phyloP scores from a whole-genome alignment of 2,888 invertebrate species.

The Drosophila phalerata region DNA sequence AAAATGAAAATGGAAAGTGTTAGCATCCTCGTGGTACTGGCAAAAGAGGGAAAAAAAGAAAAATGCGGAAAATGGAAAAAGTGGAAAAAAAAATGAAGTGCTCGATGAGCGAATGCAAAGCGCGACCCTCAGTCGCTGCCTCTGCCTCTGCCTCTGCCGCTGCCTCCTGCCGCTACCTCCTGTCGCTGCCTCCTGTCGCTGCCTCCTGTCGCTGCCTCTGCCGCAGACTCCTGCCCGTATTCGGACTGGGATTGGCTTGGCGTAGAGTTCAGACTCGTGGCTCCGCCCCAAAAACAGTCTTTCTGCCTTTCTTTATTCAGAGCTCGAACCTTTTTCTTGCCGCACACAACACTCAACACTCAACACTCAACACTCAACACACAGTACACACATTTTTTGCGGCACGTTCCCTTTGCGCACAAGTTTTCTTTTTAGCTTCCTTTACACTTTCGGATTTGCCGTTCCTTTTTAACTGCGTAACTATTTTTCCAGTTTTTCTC shows the following conservation, averaged over 20 bases:
- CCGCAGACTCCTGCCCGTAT: background rate
- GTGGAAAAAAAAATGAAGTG: conserved; percentile 29
- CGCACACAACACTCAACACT: too few relatives aligned
- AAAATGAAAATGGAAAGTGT: conserved; percentile 45
- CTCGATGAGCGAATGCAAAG: conserved; percentile 41
- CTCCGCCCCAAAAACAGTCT: conserved; percentile 62
- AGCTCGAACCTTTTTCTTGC: conserved; percentile 59
- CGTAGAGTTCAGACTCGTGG: conserved; percentile 43
- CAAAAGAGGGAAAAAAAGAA: conserved; percentile 25
- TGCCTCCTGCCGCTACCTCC: conserved; percentile 1
- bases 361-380: conserved; percentile 5
- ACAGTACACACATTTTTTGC: conserved; percentile 52
- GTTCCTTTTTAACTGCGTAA: conserved; percentile 46
- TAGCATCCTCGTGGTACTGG: conserved; percentile 17
- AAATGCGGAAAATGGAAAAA: conserved; percentile 33
- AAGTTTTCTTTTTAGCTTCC: conserved; percentile 40
- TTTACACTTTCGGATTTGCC: conserved; percentile 47
- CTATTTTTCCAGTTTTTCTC: conserved; percentile 59
- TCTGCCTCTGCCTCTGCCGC: background rate
- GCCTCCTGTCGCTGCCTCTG: background rate
- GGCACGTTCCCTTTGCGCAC: conserved; percentile 37
- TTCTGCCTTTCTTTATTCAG: conserved; percentile 52
- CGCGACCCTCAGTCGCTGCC: conserved; percentile 15
- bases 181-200: background rate
- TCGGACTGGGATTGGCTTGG: conserved; percentile 67